A percentile compares a stretch with the other conserved stretches of the same genome.
phyloP scores from a whole-genome alignment of 2,113 vertebrate species.

The Mastomys natalensis region DNA sequence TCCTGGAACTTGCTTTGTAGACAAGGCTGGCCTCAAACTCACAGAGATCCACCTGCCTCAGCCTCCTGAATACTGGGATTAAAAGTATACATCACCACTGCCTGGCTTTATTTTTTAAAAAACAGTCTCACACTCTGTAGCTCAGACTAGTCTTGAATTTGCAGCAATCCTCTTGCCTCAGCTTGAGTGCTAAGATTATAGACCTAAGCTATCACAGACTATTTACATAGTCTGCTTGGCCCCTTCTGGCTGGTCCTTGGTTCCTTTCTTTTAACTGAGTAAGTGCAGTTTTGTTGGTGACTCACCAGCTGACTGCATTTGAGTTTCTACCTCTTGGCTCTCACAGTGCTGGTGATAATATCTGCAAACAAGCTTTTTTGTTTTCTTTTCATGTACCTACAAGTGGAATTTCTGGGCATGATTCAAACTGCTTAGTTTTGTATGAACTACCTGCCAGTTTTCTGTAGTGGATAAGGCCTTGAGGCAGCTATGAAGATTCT shows the following conservation, averaged over 20 bases:
- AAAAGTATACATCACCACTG: not conserved
- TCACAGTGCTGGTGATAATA: not conserved
- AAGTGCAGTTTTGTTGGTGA: not conserved
- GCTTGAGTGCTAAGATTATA: not conserved
- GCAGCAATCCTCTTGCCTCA: not conserved
- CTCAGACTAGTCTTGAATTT: not conserved
- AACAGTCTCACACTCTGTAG: not conserved
- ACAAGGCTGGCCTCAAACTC: too few species aligned
- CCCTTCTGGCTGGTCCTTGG: not conserved
- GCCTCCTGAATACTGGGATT: not conserved
- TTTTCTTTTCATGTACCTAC: not conserved
- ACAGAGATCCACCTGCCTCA: not conserved
- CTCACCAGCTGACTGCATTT: not conserved
- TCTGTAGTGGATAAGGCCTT: not conserved
- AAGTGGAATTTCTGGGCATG: not conserved
- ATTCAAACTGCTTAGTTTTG: not conserved
- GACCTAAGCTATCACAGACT: not conserved
- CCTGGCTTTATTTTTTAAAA: not conserved
- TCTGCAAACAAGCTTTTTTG: not conserved
- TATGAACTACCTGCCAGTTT: not conserved
- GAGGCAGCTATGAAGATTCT: not conserved
- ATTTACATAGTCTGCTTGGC: not conserved
- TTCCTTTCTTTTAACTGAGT: not conserved
- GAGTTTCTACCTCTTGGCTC: conserved; percentile 9
- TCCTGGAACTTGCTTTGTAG: not conserved